Percentiles rank a stretch among this genome's conserved stretches.
These are phyloP conservation scores for Ochlodes sylvanus DNA, from an alignment of 2,888 invertebrate genomes.

Conservation along the genomic window DNA sequence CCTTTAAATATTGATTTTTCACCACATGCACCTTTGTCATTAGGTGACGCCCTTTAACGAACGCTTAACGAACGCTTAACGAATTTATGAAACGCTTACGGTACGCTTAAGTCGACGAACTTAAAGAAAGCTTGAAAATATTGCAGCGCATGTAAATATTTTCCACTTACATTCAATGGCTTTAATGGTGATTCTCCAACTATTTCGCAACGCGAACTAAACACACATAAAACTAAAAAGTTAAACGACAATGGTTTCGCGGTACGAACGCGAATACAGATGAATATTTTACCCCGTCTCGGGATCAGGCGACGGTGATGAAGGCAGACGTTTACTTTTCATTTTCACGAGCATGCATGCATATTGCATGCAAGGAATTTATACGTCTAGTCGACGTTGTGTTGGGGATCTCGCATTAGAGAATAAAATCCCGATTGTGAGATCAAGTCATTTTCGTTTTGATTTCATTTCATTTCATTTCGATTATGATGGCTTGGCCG, in stretches of 20 bases:
- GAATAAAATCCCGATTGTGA: too few relatives aligned
- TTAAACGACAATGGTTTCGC: neutral
- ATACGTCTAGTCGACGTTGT: slow-evolving; percentile 16
- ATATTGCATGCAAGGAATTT: slow-evolving; percentile 37
- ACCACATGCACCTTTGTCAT: too few relatives aligned
- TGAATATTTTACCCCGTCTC: slow-evolving; percentile 48
- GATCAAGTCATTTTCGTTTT: too few relatives aligned
- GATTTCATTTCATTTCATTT: too few relatives aligned
- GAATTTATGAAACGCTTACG: too few relatives aligned
- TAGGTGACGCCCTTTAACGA: too few relatives aligned
- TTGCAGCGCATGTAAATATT: neutral
- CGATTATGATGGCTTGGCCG: too few relatives aligned
- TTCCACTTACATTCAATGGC: neutral
- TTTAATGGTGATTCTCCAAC: neutral
- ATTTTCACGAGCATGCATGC: slow-evolving; percentile 52
- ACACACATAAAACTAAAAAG: neutral
- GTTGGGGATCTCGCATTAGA: too few relatives aligned
- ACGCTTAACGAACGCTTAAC: too few relatives aligned
- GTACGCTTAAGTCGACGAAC: too few relatives aligned
- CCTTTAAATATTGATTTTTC: too few relatives aligned
- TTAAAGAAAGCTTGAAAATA: too few relatives aligned
- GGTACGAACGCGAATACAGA: slow-evolving; percentile 11
- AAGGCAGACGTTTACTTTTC: slow-evolving; percentile 65
- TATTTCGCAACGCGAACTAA: neutral
- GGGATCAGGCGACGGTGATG: slow-evolving; percentile 63